These are phyloP conservation scores for Channa striata DNA, from an alignment of 2,797 vertebrate species.

Conservation along the genomic window DNA sequence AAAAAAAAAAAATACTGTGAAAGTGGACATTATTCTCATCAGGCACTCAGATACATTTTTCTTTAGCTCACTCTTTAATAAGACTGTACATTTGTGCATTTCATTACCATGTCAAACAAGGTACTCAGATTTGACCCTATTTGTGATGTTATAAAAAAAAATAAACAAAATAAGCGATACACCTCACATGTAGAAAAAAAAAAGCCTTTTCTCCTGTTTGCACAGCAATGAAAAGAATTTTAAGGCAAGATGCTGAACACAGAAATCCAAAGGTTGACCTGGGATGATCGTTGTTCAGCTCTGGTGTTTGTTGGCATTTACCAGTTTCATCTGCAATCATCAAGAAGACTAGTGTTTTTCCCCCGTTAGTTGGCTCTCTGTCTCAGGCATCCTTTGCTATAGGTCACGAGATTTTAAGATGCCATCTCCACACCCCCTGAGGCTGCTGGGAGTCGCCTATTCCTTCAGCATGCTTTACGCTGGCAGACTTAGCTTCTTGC, in stretches of 20 bases:
- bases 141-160: slow-evolving; percentile 70
- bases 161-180: slow-evolving; percentile 67
- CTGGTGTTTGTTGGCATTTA: slow-evolving; percentile 86
- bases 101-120: slow-evolving; percentile 71
- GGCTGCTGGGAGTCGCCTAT: slow-evolving; percentile 88
- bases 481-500: slow-evolving; percentile 99
- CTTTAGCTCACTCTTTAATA: slow-evolving; percentile 66
- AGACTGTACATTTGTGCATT: slow-evolving; percentile 82
- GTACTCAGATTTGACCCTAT: slow-evolving; percentile 58
- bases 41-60: slow-evolving; percentile 72
- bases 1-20: slow-evolving; percentile 59
- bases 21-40: slow-evolving; percentile 63
- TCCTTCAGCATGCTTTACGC: slow-evolving; percentile 89
- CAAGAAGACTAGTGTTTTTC: slow-evolving; percentile 80
- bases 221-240: slow-evolving; percentile 95
- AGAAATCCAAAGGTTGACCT: slow-evolving; percentile 87
- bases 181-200: slow-evolving; percentile 89
- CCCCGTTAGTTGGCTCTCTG: slow-evolving; percentile 78
- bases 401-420: slow-evolving; percentile 83
- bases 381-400: slow-evolving; percentile 88
- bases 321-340: slow-evolving; percentile 83
- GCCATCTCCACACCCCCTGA: slow-evolving; percentile 86
- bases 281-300: slow-evolving; percentile 85
- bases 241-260: slow-evolving; percentile 97
- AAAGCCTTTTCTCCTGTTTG: slow-evolving; percentile 82